These are phyloP conservation scores for Hippocampus comes DNA, from an alignment of 2,113 vertebrate genomes.

Conservation along the genomic window DNA sequence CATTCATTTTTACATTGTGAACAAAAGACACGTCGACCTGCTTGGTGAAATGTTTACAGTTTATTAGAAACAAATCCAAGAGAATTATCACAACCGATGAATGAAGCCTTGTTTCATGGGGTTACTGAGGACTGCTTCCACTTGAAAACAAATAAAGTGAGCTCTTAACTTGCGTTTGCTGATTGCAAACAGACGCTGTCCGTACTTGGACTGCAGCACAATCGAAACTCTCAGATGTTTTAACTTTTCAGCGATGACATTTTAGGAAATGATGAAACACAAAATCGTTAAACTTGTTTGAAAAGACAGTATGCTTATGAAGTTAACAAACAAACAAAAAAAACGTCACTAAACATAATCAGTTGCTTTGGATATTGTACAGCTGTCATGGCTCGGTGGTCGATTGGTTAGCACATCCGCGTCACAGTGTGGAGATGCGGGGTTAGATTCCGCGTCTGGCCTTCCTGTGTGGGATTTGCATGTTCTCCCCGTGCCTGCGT, in stretches of 20 bases:
- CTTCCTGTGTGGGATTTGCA: too few species aligned
- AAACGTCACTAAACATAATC: not conserved
- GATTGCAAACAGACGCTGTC: constrained; percentile 51
- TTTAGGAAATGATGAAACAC: not conserved
- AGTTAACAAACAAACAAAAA: not conserved
- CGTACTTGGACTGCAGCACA: not conserved
- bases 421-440: too few species aligned
- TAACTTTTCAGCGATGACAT: not conserved
- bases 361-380: not conserved
- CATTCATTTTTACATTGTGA: constrained; percentile 40
- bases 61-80: constrained; percentile 22
- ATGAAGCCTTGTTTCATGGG: constrained; percentile 7
- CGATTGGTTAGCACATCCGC: too few species aligned
- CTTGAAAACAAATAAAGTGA: constrained; percentile 10
- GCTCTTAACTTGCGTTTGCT: constrained; percentile 24
- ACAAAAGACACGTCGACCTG: constrained; percentile 28
- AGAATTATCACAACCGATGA: constrained; percentile 15
- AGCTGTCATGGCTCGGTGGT: not conserved
- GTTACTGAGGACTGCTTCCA: constrained; percentile 29
- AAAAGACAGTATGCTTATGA: not conserved
- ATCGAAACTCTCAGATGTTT: constrained; percentile 18
- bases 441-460: too few species aligned
- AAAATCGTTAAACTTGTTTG: not conserved
- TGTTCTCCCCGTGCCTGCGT: too few species aligned
- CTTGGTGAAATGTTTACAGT: constrained; percentile 25